A percentile compares a stretch with the other conserved stretches of the same genome.
These are phyloP conservation scores for Andrena camellia DNA, from an alignment of 2,888 invertebrate species.

Conservation along the genomic window DNA sequence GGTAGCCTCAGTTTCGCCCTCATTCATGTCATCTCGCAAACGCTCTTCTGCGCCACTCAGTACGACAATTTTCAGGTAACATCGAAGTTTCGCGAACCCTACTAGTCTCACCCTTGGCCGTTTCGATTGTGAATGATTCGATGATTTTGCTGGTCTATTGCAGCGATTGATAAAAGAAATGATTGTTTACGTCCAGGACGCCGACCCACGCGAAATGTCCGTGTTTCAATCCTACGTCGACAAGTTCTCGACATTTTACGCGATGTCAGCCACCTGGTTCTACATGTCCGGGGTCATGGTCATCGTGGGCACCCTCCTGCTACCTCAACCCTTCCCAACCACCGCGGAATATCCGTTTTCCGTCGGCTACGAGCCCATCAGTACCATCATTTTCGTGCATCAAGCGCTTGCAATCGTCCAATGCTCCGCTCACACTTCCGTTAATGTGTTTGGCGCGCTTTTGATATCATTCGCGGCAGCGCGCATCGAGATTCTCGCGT, in stretches of 20 bases:
- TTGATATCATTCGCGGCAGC: background rate
- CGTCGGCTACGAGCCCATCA: background rate
- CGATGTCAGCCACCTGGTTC: conserved; percentile 49
- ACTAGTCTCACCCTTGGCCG: too few relatives aligned
- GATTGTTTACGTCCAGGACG: conserved; percentile 35
- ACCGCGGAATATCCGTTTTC: conserved; percentile 16
- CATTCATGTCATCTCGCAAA: conserved; percentile 34
- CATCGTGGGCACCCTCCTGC: conserved; percentile 69
- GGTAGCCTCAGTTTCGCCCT: conserved; percentile 17
- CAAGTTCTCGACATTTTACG: conserved; percentile 69
- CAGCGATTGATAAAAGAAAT: too few relatives aligned
- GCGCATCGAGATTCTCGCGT: conserved; percentile 8
- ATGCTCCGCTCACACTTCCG: background rate
- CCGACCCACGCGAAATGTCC: conserved; percentile 57
- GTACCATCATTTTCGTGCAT: background rate
- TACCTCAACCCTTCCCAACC: conserved; percentile 69
- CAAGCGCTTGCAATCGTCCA: conserved; percentile 1
- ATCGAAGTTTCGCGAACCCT: background rate
- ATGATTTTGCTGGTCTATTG: background rate
- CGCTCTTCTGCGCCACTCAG: conserved; percentile 9
- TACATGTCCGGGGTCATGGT: conserved; percentile 62
- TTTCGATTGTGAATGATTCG: too few relatives aligned
- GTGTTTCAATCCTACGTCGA: conserved; percentile 73
- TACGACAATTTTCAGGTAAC: conserved; percentile 60
- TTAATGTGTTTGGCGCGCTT: conserved; percentile 7